phyloP scores from a whole-genome alignment of 2,888 invertebrate genomes.

The Cecidostiba fungosa region DNA sequence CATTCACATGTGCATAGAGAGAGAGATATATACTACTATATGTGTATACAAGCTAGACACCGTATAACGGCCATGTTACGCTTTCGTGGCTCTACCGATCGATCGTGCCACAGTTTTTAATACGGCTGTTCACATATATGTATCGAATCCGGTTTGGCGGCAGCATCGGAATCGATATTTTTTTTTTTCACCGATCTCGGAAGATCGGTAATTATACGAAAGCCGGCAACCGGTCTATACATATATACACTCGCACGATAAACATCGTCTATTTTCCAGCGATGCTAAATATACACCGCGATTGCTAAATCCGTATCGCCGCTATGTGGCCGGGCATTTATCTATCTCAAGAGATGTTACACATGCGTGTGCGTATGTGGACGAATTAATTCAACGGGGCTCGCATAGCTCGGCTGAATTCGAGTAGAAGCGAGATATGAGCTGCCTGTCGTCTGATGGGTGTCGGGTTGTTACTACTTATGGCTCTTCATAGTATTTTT shows the following conservation, averaged over 20 bases:
- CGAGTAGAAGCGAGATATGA: not conserved
- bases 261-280: constrained; percentile 51
- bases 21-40: too few relatives aligned
- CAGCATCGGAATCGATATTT: not conserved
- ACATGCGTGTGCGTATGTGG: not conserved
- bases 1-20: constrained; percentile 31
- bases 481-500: too few relatives aligned
- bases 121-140: not conserved
- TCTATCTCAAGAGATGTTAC: not conserved
- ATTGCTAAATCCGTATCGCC: constrained; percentile 74
- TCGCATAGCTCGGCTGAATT: not conserved
- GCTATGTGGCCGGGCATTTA: constrained; percentile 6
- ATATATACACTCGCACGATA: not conserved
- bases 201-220: constrained; percentile 38
- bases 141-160: constrained; percentile 45
- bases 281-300: constrained; percentile 74
- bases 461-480: constrained; percentile 9
- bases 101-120: constrained; percentile 28
- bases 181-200: not conserved
- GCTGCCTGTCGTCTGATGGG: not conserved
- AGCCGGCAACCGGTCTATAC: constrained; percentile 23
- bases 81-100: not conserved
- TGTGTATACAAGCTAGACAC: constrained; percentile 10
- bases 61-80: constrained; percentile 34
- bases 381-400: constrained; percentile 45